Evolutionary conservation across 1,140 invertebrate genomes (phyloP).

Genomic region (Ostrea edulis): DNA sequence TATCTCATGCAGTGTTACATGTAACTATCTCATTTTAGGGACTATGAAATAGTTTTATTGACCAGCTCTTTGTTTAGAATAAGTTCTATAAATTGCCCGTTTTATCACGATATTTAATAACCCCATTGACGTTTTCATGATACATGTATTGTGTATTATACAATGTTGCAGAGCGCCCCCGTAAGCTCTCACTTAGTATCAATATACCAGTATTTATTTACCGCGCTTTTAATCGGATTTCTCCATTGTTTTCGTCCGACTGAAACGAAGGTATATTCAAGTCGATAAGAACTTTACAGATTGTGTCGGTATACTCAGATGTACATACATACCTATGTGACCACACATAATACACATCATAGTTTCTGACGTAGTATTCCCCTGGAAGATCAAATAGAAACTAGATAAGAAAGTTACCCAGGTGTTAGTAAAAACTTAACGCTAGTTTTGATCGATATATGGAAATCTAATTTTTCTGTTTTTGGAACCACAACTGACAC

Average conservation of each 20-base stretch:
- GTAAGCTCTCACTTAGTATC: not conserved
- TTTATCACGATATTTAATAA: no score
- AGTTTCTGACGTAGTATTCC: constrained; percentile 9
- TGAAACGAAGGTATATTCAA: not conserved
- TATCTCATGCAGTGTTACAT: no score
- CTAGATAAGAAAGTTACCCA: constrained; percentile 14
- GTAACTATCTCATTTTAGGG: no score
- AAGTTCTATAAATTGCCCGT: no score
- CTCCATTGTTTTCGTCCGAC: not conserved
- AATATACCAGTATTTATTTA: constrained; percentile 16
- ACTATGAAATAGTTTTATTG: no score
- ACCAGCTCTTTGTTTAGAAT: no score
- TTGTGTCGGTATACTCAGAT: not conserved
- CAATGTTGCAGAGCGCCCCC: not conserved
- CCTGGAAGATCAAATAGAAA: not conserved
- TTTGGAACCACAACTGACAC: not conserved
- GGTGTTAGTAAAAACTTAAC: constrained; percentile 26
- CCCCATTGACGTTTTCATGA: no score
- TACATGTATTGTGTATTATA: no score
- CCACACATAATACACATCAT: not conserved
- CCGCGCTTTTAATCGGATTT: constrained; percentile 2
- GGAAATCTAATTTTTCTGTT: constrained; percentile 28
- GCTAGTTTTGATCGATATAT: constrained; percentile 11
- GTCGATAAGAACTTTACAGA: not conserved
- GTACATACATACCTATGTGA: not conserved